Evolutionary conservation across 2,888 invertebrate genomes (phyloP).

Genomic region (Dinocampus coccinellae): DNA sequence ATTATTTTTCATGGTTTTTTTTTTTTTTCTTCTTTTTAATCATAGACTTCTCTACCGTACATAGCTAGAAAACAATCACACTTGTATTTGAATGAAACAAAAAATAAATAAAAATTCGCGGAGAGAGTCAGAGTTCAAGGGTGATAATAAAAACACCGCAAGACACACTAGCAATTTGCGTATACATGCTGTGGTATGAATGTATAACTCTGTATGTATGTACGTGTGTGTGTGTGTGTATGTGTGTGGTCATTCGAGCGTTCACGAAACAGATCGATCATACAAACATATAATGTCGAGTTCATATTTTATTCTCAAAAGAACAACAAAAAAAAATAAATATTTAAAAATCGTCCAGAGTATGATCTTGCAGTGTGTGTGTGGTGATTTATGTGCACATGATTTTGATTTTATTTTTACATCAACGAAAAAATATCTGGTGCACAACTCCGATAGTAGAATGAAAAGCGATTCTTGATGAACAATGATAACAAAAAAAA

Average conservation of each 20-base stretch:
- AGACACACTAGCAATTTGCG: neutral
- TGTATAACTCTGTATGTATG: too few relatives aligned
- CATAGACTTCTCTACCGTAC: conserved; percentile 21
- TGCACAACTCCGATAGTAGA: neutral
- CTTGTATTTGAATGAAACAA: conserved; percentile 29
- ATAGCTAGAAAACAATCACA: conserved; percentile 33
- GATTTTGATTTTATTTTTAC: conserved; percentile 16
- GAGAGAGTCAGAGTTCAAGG: conserved; percentile 9
- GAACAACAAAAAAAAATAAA: conserved; percentile 5
- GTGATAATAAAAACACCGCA: conserved; percentile 10
- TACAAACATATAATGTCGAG: conserved; percentile 3
- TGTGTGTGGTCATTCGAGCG: neutral
- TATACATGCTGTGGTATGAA: conserved; percentile 19
- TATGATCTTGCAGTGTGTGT: conserved; percentile 41
- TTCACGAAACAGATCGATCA: conserved; percentile 7
- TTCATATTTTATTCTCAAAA: neutral
- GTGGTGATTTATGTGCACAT: conserved; percentile 25
- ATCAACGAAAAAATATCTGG: neutral
- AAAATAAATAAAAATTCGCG: neutral
- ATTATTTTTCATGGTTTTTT: conserved; percentile 8
- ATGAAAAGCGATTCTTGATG: neutral
- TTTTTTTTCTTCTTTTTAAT: conserved; percentile 9
- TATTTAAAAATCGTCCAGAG: conserved; percentile 37
- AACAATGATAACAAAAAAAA: neutral
- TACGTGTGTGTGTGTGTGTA: neutral